A percentile compares a stretch with the other conserved stretches of the same genome.
phyloP scores from a whole-genome alignment of 2,797 vertebrate genomes.

The Neomorphus geoffroyi region DNA sequence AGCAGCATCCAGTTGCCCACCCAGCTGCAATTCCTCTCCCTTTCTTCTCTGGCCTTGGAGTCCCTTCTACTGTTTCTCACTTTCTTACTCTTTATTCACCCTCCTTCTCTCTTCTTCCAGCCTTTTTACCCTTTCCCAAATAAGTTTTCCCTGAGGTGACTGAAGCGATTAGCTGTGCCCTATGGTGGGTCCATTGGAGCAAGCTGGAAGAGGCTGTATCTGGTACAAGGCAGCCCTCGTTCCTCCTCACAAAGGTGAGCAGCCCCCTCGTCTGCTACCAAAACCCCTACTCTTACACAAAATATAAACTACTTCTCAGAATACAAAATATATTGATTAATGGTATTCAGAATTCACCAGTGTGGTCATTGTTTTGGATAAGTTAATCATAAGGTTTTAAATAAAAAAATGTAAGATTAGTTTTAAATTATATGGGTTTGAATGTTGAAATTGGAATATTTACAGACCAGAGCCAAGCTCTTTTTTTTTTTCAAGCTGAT shows the following conservation, averaged over 20 bases:
- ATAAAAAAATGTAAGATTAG: not conserved
- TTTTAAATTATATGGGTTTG: not conserved
- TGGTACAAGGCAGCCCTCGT: not conserved
- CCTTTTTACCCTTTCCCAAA: not conserved
- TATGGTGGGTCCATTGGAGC: fast-evolving
- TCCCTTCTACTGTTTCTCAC: not conserved
- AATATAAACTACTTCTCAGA: not conserved
- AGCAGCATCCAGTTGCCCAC: not conserved
- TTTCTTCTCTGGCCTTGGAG: not conserved
- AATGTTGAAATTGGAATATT: not conserved
- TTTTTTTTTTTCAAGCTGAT: not conserved
- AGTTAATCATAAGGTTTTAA: not conserved
- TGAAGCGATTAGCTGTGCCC: not conserved
- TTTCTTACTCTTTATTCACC: not conserved
- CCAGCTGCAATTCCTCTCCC: not conserved
- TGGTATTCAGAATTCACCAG: not conserved
- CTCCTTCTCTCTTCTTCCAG: not conserved
- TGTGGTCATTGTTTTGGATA: not conserved
- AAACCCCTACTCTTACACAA: not conserved
- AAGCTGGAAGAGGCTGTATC: not conserved
- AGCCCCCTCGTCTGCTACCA: not conserved
- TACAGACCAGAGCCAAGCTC: not conserved
- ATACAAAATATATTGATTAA: not conserved
- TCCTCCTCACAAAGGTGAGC: not conserved
- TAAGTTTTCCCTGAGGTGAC: not conserved